Evolutionary conservation across 2,797 vertebrate genomes (phyloP).

Genomic region (Thalassophryne amazonica): DNA sequence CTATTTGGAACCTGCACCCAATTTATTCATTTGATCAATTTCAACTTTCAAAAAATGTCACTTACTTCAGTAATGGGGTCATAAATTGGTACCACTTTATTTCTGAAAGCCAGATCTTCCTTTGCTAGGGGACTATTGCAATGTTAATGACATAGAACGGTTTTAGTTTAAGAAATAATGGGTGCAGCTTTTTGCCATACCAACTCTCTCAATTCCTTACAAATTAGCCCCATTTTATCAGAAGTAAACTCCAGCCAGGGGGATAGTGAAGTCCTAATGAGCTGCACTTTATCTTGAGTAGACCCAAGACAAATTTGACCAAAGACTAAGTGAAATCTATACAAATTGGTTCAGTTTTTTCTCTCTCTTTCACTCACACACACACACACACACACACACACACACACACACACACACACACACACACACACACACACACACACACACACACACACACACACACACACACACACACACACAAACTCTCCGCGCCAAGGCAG

Average conservation of each 20-base stretch:
- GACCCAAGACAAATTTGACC: conserved; percentile 25
- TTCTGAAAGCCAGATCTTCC: conserved; percentile 13
- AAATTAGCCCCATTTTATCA: conserved; percentile 46
- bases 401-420: too few relatives aligned
- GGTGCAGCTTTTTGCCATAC: conserved; percentile 17
- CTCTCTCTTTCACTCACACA: too few relatives aligned
- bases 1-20: neutral
- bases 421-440: too few relatives aligned
- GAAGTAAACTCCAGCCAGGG: conserved; percentile 23
- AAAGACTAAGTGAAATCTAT: conserved; percentile 15
- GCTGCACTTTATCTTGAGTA: conserved; percentile 41
- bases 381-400: too few relatives aligned
- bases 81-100: conserved; percentile 11
- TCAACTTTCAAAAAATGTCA: neutral
- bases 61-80: neutral
- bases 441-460: too few relatives aligned
- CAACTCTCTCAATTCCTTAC: conserved; percentile 25
- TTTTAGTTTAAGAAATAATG: conserved; percentile 38
- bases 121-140: conserved; percentile 5
- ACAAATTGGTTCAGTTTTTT: conserved; percentile 42
- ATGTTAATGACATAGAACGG: conserved; percentile 33
- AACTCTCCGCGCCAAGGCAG: conserved; percentile 19
- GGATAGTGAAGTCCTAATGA: conserved; percentile 43
- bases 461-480: too few relatives aligned
- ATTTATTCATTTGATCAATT: conserved; percentile 1